Evolutionary conservation across 1,140 invertebrate genomes (phyloP).

Genomic region (Aradophagus sp.): DNA sequence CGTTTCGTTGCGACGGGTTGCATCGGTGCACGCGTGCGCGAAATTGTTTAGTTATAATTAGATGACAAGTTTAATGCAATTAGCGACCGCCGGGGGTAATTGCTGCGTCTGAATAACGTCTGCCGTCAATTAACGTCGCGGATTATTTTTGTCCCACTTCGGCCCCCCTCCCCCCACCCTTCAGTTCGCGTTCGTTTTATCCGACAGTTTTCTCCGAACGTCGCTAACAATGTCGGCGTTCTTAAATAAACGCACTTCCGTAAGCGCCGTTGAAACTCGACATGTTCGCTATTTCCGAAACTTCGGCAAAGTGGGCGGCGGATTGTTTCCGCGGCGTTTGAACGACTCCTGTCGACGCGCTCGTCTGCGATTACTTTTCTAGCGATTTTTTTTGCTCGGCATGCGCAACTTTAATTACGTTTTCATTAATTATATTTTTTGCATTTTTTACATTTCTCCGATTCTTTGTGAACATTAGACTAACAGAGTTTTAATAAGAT

Average conservation of each 20-base stretch:
- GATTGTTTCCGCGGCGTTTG: too few species aligned
- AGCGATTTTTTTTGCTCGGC: too few species aligned
- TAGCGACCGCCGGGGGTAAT: conserved; percentile 41
- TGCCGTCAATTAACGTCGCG: conserved; percentile 37
- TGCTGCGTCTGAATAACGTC: conserved; percentile 35
- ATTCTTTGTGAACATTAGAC: too few species aligned
- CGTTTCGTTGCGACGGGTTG: too few species aligned
- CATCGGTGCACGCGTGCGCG: not conserved
- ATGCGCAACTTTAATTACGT: too few species aligned
- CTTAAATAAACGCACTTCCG: conserved; percentile 36
- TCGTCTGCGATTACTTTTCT: too few species aligned
- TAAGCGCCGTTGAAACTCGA: not conserved
- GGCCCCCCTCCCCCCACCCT: conserved; percentile 6
- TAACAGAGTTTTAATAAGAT: too few species aligned
- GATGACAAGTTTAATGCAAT: conserved; percentile 33
- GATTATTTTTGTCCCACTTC: conserved; percentile 39
- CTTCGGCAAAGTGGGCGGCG: too few species aligned
- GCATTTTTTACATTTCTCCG: too few species aligned
- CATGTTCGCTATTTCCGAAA: conserved; percentile 10
- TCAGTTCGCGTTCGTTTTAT: too few species aligned
- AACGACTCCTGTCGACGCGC: too few species aligned
- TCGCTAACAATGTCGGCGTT: conserved; percentile 30
- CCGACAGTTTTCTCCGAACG: not conserved
- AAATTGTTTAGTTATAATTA: conserved; percentile 42
- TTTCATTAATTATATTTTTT: too few species aligned